Evolutionary conservation across 2,888 invertebrate genomes (phyloP).

Genomic region (Ennomos erosarius): DNA sequence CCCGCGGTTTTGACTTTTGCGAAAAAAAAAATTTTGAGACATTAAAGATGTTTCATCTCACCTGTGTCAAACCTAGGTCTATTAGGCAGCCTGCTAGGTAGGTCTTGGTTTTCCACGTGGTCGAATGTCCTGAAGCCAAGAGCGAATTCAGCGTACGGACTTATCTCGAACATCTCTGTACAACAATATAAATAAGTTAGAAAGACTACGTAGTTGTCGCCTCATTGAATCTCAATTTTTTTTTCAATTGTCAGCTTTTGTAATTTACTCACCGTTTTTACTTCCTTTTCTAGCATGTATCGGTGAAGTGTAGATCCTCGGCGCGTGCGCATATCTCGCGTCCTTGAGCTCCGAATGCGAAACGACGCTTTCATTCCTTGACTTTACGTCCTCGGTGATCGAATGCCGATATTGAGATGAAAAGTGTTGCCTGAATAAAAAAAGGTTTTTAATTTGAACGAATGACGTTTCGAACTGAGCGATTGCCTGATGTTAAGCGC

Average conservation of each 20-base stretch:
- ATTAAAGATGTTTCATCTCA: slow-evolving; percentile 43
- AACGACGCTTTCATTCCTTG: slow-evolving; percentile 72
- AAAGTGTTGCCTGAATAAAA: slow-evolving; percentile 64
- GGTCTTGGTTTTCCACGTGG: slow-evolving; percentile 80
- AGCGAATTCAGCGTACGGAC: slow-evolving; percentile 82
- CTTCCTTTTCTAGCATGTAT: slow-evolving; percentile 73
- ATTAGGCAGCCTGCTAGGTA: slow-evolving; percentile 74
- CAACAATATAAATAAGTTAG: slow-evolving; percentile 1
- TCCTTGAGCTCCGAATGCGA: slow-evolving; percentile 75
- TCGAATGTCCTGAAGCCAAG: slow-evolving; percentile 80
- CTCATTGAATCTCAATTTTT: no score
- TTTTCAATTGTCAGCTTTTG: no score
- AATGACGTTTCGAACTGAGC: no score
- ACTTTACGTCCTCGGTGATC: slow-evolving; percentile 78
- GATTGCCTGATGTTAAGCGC: no score
- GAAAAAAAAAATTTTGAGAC: no score
- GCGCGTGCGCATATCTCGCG: slow-evolving; percentile 70
- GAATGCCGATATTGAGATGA: slow-evolving; percentile 77
- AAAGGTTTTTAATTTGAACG: background rate
- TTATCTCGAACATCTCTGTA: slow-evolving; percentile 83
- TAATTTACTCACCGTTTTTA: slow-evolving; percentile 75
- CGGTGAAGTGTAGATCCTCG: slow-evolving; percentile 78
- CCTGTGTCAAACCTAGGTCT: slow-evolving; percentile 81
- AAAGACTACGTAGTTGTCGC: no score
- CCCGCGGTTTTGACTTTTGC: no score